Conservation (phyloP, 2,113 vertebrate species). For the Corapipo altera region DNA sequence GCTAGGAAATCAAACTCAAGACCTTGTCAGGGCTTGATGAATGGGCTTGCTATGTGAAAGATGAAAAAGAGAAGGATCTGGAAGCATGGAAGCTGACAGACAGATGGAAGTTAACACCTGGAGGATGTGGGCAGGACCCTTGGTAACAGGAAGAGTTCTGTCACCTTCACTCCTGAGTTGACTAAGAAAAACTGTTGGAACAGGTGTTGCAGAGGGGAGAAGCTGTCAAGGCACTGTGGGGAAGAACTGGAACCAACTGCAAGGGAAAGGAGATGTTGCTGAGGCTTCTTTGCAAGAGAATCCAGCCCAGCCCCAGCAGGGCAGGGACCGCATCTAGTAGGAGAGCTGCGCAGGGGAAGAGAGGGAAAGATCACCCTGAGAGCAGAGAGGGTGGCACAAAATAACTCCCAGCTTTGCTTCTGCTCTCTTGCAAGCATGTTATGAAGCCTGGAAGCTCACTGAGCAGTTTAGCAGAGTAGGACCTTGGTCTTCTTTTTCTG, state of each 20-base stretch:
- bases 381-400: not conserved
- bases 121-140: not conserved
- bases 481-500: not conserved
- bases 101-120: fast-evolving
- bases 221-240: fast-evolving
- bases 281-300: not conserved
- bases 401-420: not conserved
- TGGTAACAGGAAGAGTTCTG: not conserved
- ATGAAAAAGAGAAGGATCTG: not conserved
- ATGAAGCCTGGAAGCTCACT: not conserved
- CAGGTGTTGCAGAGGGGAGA: not conserved
- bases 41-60: not conserved
- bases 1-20: constrained; percentile 33
- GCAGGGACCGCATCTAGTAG: fast-evolving
- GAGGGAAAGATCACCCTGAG: not conserved
- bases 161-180: not conserved
- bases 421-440: not conserved
- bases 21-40: not conserved
- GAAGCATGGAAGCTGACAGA: not conserved
- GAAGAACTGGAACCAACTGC: not conserved
- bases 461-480: not conserved
- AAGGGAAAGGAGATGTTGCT: not conserved
- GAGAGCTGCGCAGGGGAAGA: not conserved
- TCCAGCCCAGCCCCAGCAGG: not conserved
- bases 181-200: not conserved